Conservation (phyloP, 1,140 invertebrate species). For the Pollicipes pollicipes region DNA sequence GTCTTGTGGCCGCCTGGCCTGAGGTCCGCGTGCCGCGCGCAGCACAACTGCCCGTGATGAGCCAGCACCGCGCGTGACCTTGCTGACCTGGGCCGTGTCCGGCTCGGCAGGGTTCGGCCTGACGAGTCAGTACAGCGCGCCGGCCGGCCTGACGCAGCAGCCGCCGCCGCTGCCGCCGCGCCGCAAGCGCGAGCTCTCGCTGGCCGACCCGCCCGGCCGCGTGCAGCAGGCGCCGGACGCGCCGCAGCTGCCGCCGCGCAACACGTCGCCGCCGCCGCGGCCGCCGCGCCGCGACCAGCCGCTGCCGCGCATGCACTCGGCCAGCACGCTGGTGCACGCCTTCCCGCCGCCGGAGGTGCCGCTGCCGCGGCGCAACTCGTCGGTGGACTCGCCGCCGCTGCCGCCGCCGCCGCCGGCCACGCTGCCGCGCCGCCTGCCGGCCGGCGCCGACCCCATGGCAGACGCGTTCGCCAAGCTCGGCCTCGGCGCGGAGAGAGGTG, state of each 20-base stretch:
- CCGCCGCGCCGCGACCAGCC: slow-evolving; percentile 34
- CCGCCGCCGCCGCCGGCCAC: background rate
- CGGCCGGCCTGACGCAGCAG: too few relatives aligned
- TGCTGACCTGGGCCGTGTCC: too few relatives aligned
- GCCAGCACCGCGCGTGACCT: too few relatives aligned
- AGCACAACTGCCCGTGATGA: too few relatives aligned
- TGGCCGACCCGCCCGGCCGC: slow-evolving; percentile 19
- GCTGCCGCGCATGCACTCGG: slow-evolving; percentile 29
- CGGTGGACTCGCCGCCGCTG: slow-evolving; percentile 15
- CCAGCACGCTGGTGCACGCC: slow-evolving; percentile 23
- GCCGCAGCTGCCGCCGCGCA: slow-evolving; percentile 38
- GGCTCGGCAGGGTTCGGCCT: too few relatives aligned
- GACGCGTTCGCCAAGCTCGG: too few relatives aligned
- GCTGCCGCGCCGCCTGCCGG: background rate
- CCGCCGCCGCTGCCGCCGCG: slow-evolving; percentile 27
- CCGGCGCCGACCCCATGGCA: slow-evolving; percentile 4
- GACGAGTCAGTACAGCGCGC: too few relatives aligned
- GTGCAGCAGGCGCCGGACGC: slow-evolving; percentile 38
- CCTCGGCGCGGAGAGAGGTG: too few relatives aligned
- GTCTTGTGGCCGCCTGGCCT: too few relatives aligned
- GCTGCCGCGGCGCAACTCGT: slow-evolving; percentile 18
- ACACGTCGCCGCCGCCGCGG: slow-evolving; percentile 39
- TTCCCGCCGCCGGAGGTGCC: slow-evolving; percentile 20
- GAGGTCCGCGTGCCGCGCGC: too few relatives aligned
- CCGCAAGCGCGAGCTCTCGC: slow-evolving; percentile 18